Evolutionary conservation across 2,888 invertebrate species (phyloP).

Genomic region (Dryococelus australis): DNA sequence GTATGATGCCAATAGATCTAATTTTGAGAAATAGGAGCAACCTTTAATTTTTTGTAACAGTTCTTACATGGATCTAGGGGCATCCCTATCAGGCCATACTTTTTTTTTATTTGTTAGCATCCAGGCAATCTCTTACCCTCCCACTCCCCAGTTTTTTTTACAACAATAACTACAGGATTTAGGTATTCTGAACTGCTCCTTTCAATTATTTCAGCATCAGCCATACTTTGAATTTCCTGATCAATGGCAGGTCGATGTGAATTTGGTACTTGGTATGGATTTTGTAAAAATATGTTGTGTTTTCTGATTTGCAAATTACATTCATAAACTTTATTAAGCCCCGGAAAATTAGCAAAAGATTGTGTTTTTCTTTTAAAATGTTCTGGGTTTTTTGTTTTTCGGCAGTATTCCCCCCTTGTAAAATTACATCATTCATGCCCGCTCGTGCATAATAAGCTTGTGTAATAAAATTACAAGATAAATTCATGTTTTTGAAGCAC

Average conservation of each 20-base stretch:
- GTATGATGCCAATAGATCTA: constrained; percentile 50
- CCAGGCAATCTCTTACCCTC: constrained; percentile 52
- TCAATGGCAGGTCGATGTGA: constrained; percentile 49
- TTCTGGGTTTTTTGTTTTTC: background rate
- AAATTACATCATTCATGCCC: background rate
- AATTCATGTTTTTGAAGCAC: too few species aligned
- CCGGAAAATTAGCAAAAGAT: background rate
- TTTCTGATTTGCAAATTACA: constrained; percentile 49
- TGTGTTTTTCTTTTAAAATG: background rate
- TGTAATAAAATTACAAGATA: background rate
- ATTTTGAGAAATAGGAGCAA: constrained; percentile 41
- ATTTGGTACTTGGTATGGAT: constrained; percentile 52
- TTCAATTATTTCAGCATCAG: constrained; percentile 51
- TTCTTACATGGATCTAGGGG: constrained; percentile 46
- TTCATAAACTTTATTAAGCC: too few species aligned
- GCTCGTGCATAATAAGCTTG: background rate
- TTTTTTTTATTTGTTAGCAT: constrained; percentile 52
- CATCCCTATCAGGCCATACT: constrained; percentile 52
- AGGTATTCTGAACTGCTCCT: constrained; percentile 50
- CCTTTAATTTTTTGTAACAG: constrained; percentile 45
- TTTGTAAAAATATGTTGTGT: constrained; percentile 46
- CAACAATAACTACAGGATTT: constrained; percentile 51
- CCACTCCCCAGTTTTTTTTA: constrained; percentile 50
- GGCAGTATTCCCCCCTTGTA: background rate
- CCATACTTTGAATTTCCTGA: constrained; percentile 50